These are phyloP conservation scores for Anoplius nigerrimus DNA, from an alignment of 2,888 invertebrate genomes.

Conservation along the genomic window DNA sequence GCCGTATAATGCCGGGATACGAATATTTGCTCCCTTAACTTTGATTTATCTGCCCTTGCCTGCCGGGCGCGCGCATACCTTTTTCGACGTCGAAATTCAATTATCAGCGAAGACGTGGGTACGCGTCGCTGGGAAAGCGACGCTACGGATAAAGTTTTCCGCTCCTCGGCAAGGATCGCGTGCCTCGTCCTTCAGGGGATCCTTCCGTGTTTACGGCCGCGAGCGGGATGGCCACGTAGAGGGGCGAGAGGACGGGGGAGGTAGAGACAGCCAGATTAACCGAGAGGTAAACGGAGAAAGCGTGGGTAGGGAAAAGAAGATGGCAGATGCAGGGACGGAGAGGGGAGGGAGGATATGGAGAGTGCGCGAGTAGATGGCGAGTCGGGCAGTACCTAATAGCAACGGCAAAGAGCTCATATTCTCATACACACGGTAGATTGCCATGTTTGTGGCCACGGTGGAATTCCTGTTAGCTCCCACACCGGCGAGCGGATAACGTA, in stretches of 20 bases:
- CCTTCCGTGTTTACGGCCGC: conserved; percentile 10
- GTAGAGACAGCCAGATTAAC: conserved; percentile 35
- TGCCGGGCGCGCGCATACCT: no score
- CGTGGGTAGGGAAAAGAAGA: no score
- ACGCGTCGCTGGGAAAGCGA: no score
- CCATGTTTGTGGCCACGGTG: conserved; percentile 53
- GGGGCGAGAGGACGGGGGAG: neutral
- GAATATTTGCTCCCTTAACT: no score
- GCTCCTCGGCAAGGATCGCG: no score
- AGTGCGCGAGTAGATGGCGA: conserved; percentile 3
- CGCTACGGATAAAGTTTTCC: no score
- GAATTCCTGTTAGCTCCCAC: conserved; percentile 63
- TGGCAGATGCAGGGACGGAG: conserved; percentile 10
- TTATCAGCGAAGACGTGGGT: no score
- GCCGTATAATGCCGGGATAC: no score
- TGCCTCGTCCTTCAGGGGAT: neutral
- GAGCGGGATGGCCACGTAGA: conserved; percentile 1
- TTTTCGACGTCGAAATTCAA: no score
- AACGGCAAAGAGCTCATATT: conserved; percentile 37
- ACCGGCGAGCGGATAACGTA: conserved; percentile 62
- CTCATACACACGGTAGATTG: conserved; percentile 9
- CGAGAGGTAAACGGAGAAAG: no score
- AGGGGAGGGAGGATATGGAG: neutral
- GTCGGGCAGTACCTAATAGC: conserved; percentile 39
- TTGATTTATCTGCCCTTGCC: no score